A percentile compares a stretch with the other conserved stretches of the same genome.
These are phyloP conservation scores for Micromussa lordhowensis DNA, from an alignment of 92 coral and sea anemone species.

Conservation along the genomic window DNA sequence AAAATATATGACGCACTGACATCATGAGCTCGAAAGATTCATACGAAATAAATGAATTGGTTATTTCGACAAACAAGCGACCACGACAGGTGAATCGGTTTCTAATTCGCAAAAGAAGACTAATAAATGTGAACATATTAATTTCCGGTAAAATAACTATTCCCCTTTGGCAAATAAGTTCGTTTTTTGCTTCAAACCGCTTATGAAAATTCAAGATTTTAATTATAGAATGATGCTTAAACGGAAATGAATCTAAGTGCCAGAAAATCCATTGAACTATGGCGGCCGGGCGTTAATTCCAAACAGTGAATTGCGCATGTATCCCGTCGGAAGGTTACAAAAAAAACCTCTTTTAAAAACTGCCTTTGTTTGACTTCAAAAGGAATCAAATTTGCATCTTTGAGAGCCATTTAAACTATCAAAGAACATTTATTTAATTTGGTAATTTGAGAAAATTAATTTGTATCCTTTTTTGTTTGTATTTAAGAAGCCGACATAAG, in stretches of 20 bases:
- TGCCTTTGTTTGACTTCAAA: constrained; percentile 47
- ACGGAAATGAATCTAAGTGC: constrained; percentile 71
- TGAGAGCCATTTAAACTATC: constrained; percentile 78
- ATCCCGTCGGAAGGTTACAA: constrained; percentile 58
- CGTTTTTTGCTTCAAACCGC: constrained; percentile 56
- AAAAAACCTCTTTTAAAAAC: constrained; percentile 46
- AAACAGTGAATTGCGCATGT: constrained; percentile 30
- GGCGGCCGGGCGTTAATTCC: constrained; percentile 32
- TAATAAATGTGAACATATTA: constrained; percentile 77
- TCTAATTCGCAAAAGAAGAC: constrained; percentile 89
- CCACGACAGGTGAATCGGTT: constrained; percentile 73
- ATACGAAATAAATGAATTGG: constrained; percentile 79
- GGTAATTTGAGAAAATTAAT: constrained; percentile 66
- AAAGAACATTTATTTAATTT: constrained; percentile 75
- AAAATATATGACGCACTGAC: constrained; percentile 18
- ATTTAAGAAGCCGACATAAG: constrained; percentile 34
- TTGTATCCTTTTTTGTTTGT: constrained; percentile 61
- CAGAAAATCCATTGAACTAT: constrained; percentile 17
- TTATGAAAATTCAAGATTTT: constrained; percentile 68
- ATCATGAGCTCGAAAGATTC: constrained; percentile 48
- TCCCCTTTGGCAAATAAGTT: constrained; percentile 70
- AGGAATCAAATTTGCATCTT: constrained; percentile 66
- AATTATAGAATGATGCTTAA: constrained; percentile 74
- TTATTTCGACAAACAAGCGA: constrained; percentile 51
- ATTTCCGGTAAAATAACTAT: constrained; percentile 86